A percentile compares a stretch with the other conserved stretches of the same genome.
Conservation (phyloP, 2,888 invertebrate species). For the Eilema griseolum region DNA sequence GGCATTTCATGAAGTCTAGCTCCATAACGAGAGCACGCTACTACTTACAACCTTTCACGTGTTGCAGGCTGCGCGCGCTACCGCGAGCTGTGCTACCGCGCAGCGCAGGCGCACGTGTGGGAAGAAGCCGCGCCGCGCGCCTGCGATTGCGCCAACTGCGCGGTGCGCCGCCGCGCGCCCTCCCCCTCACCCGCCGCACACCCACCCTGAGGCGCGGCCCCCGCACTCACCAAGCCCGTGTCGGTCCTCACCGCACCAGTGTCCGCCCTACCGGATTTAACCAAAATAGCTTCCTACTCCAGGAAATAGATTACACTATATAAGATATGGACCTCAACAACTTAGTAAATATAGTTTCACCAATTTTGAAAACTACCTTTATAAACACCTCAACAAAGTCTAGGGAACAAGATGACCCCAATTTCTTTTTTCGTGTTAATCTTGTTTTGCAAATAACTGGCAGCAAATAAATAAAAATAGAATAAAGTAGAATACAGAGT, state of each 20-base stretch:
- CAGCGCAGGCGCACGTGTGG: conserved; percentile 73
- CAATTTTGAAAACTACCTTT: not conserved
- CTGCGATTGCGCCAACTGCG: conserved; percentile 77
- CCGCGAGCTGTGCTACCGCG: conserved; percentile 82
- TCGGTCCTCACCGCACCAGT: conserved; percentile 9
- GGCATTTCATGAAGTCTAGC: too few species aligned
- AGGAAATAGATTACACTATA: not conserved
- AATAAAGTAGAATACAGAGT: too few species aligned
- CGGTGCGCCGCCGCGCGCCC: conserved; percentile 62
- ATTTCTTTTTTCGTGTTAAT: too few species aligned
- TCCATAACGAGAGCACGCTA: too few species aligned
- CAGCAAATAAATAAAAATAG: too few species aligned
- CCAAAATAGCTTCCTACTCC: not conserved
- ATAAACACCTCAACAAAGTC: too few species aligned
- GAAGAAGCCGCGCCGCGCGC: conserved; percentile 58
- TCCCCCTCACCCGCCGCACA: conserved; percentile 42
- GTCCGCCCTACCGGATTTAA: conserved; percentile 23
- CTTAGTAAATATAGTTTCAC: not conserved
- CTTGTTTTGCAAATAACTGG: too few species aligned
- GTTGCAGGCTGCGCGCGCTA: conserved; percentile 79
- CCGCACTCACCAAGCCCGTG: conserved; percentile 49
- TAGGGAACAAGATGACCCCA: too few species aligned
- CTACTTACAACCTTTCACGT: not conserved
- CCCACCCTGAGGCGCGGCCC: conserved; percentile 45
- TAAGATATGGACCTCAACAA: not conserved